phyloP scores from a whole-genome alignment of 2,113 vertebrate genomes.

The Pollachius pollachius region DNA sequence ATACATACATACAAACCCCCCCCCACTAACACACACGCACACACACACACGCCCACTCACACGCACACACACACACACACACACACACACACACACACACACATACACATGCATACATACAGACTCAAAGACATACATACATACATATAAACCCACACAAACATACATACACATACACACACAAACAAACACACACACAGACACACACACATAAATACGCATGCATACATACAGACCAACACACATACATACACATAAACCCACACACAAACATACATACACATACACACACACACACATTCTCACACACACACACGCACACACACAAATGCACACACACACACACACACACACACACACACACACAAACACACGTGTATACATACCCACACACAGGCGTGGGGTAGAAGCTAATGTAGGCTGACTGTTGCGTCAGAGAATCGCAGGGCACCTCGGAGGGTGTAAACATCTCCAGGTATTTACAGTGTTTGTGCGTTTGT shows the following conservation, averaged over 20 bases:
- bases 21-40: no score
- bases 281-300: slow-evolving; percentile 20
- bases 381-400: neutral
- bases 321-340: slow-evolving; percentile 6
- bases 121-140: no score
- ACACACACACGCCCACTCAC: no score
- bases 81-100: no score
- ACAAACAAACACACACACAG: neutral
- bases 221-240: neutral
- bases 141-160: no score
- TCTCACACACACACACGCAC: neutral
- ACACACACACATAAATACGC: no score
- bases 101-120: no score
- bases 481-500: neutral
- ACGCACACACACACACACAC: no score
- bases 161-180: no score
- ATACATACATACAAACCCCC: no score
- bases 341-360: neutral
- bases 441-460: slow-evolving; percentile 13
- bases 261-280: slow-evolving; percentile 10
- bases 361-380: neutral
- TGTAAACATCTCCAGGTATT: neutral
- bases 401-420: slow-evolving; percentile 7
- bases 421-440: slow-evolving; percentile 47
- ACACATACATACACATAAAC: no score